phyloP scores from a whole-genome alignment of 1,140 invertebrate species.

The Drosophila serrata region DNA sequence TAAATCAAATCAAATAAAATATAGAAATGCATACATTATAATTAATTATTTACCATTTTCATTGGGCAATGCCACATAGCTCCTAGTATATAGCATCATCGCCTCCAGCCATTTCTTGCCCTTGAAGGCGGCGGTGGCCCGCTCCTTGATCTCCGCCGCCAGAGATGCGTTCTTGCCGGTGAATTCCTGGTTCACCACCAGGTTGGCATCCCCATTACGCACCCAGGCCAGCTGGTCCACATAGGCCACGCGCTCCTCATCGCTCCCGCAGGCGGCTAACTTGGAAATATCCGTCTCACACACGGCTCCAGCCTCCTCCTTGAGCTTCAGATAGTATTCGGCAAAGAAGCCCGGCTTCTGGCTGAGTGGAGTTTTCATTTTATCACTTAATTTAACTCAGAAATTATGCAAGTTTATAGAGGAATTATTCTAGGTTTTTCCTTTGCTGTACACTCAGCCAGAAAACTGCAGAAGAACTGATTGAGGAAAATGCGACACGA shows the following conservation, averaged over 20 bases:
- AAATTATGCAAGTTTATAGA: conserved; percentile 66
- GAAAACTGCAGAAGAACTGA: conserved; percentile 71
- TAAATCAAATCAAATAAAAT: not conserved
- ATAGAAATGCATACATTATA: not conserved
- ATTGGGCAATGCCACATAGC: conserved; percentile 88
- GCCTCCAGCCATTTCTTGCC: conserved; percentile 91
- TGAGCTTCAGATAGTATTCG: conserved; percentile 79
- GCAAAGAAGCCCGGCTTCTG: conserved; percentile 76
- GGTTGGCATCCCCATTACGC: conserved; percentile 56
- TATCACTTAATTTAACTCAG: conserved; percentile 9
- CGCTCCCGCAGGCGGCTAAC: conserved; percentile 62
- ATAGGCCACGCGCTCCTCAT: conserved; percentile 78
- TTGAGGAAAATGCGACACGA: conserved; percentile 31
- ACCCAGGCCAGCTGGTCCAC: conserved; percentile 73
- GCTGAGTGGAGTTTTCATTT: conserved; percentile 72
- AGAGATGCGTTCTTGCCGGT: conserved; percentile 88
- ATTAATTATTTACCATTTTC: conserved; percentile 87
- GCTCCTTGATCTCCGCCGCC: conserved; percentile 89
- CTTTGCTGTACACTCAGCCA: conserved; percentile 25
- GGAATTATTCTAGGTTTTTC: conserved; percentile 13
- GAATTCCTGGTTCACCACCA: conserved; percentile 70
- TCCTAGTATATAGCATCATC: conserved; percentile 90
- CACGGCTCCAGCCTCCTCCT: conserved; percentile 46
- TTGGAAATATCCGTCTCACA: conserved; percentile 65
- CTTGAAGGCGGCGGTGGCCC: conserved; percentile 92